Percentiles rank a stretch among this genome's conserved stretches.
Conservation (phyloP, 92 coral and sea anemone genomes). For the Zoanthus sociatus region DNA sequence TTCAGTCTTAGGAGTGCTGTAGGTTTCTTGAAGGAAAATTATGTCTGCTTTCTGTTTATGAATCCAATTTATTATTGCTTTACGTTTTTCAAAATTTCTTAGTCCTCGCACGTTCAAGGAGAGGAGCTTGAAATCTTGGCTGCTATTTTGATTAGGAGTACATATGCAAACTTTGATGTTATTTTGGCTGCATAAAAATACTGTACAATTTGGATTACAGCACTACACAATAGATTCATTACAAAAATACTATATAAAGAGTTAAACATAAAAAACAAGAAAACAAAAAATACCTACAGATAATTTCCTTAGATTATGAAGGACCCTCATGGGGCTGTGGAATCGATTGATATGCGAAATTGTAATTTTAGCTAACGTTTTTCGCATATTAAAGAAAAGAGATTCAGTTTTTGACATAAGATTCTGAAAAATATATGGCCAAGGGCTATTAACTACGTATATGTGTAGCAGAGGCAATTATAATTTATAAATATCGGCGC, state of each 20-base stretch:
- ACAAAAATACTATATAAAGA: neutral
- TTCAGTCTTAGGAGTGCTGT: too few relatives aligned
- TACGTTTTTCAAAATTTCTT: too few relatives aligned
- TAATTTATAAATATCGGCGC: neutral
- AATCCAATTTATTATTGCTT: neutral
- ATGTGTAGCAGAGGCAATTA: neutral
- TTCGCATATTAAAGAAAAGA: neutral
- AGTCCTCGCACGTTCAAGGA: too few relatives aligned
- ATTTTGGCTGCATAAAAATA: neutral
- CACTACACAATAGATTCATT: neutral
- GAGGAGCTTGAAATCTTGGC: too few relatives aligned
- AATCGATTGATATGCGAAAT: neutral
- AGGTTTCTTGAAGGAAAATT: too few relatives aligned
- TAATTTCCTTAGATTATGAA: neutral
- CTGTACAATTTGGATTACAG: neutral
- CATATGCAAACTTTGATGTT: neutral
- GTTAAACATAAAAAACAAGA: too few relatives aligned
- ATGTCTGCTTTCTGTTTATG: neutral
- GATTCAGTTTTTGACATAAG: neutral
- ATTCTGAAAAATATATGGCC: neutral
- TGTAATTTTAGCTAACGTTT: neutral
- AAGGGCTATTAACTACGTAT: neutral
- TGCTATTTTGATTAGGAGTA: neutral
- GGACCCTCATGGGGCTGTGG: neutral
- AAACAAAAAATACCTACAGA: neutral